Evolutionary conservation across 2,888 invertebrate species (phyloP).

Genomic region (Eremobia ochroleuca): DNA sequence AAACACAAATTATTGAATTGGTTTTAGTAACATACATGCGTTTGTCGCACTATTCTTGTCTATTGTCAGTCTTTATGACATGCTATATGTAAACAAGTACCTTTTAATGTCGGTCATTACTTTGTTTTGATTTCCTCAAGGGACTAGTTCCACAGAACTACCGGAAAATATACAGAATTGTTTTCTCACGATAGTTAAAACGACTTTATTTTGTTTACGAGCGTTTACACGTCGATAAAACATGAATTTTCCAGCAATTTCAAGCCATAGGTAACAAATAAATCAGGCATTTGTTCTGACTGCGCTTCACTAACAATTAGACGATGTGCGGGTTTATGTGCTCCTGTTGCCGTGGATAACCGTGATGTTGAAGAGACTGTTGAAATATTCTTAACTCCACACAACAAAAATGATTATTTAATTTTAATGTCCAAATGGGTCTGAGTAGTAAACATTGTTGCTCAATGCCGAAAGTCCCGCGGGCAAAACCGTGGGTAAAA

Average conservation of each 20-base stretch:
- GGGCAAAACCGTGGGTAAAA: constrained; percentile 56
- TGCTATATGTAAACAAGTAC: not conserved
- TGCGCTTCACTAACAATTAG: constrained; percentile 10
- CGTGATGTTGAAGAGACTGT: not conserved
- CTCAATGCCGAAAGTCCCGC: constrained; percentile 44
- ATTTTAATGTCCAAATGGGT: constrained; percentile 23
- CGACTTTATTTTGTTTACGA: constrained; percentile 33
- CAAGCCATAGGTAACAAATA: not conserved
- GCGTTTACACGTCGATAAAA: constrained; percentile 42
- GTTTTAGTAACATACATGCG: constrained; percentile 57
- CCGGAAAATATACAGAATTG: constrained; percentile 19
- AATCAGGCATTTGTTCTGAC: constrained; percentile 17
- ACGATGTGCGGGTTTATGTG: not conserved
- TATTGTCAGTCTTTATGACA: not conserved
- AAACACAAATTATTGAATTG: constrained; percentile 71
- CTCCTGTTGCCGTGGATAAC: not conserved
- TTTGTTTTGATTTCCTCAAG: constrained; percentile 44
- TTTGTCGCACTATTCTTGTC: constrained; percentile 35
- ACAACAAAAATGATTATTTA: not conserved
- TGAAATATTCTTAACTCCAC: constrained; percentile 2
- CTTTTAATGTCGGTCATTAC: constrained; percentile 31
- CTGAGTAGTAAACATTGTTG: constrained; percentile 14
- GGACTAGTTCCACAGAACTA: constrained; percentile 29
- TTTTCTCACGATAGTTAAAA: constrained; percentile 14
- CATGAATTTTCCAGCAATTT: constrained; percentile 7